Evolutionary conservation across 2,888 invertebrate species (phyloP).

Genomic region (Biston betularia): DNA sequence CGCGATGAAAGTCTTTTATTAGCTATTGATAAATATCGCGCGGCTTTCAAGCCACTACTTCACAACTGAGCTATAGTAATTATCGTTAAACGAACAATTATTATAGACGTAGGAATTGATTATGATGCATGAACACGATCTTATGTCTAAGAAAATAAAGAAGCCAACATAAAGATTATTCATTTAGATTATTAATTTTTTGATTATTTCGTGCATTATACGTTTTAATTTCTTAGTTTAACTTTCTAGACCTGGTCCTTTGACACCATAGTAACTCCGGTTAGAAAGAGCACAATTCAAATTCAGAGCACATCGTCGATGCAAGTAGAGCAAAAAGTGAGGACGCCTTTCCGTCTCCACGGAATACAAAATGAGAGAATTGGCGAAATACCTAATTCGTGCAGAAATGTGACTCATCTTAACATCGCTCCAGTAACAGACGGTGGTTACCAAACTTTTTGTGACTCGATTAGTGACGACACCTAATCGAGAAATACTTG

Average conservation of each 20-base stretch:
- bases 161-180: too few species aligned
- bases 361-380: slow-evolving; percentile 33
- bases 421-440: slow-evolving; percentile 14
- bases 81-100: background rate
- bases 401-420: slow-evolving; percentile 31
- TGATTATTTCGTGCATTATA: too few species aligned
- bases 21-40: slow-evolving; percentile 1
- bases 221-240: slow-evolving; percentile 1
- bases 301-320: slow-evolving; percentile 34
- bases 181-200: too few species aligned
- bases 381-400: slow-evolving; percentile 30
- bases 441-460: slow-evolving; percentile 8
- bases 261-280: slow-evolving; percentile 34
- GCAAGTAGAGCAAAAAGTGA: slow-evolving; percentile 15
- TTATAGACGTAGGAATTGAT: too few species aligned
- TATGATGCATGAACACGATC: too few species aligned
- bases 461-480: slow-evolving; percentile 10
- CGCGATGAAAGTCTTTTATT: slow-evolving; percentile 27
- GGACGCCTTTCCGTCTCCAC: slow-evolving; percentile 6
- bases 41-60: background rate
- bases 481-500: slow-evolving; percentile 9
- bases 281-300: slow-evolving; percentile 11
- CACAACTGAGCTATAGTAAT: too few species aligned
- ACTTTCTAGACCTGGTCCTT: slow-evolving; percentile 13
- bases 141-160: too few species aligned